Evolutionary conservation across 2,888 invertebrate genomes (phyloP).

Genomic region (Timema podura): DNA sequence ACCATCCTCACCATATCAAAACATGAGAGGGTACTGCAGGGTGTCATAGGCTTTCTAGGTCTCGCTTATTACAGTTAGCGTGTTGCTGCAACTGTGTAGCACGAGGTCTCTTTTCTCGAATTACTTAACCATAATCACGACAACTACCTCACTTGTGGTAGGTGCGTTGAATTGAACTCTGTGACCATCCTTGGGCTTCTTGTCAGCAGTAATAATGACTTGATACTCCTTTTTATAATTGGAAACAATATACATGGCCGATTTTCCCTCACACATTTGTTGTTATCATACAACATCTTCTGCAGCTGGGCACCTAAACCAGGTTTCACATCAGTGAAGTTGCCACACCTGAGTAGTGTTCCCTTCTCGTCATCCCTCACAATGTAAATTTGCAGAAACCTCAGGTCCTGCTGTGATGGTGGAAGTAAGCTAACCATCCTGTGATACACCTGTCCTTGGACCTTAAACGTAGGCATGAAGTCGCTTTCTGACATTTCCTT

Average conservation of each 20-base stretch:
- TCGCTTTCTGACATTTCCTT: too few relatives aligned
- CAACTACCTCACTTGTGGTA: conserved; percentile 25
- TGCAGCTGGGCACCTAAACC: too few relatives aligned
- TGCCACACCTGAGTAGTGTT: too few relatives aligned
- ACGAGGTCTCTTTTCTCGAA: conserved; percentile 35
- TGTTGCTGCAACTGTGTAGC: conserved; percentile 30
- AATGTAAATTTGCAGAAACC: too few relatives aligned
- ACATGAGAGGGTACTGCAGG: too few relatives aligned
- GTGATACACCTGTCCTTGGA: too few relatives aligned
- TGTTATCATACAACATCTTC: background rate
- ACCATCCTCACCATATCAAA: too few relatives aligned
- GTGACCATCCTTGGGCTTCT: background rate
- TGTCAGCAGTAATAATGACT: conserved; percentile 14
- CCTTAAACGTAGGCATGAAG: too few relatives aligned
- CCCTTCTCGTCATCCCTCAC: too few relatives aligned
- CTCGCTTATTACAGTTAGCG: background rate
- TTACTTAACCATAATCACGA: background rate
- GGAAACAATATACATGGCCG: background rate
- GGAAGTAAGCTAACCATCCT: too few relatives aligned
- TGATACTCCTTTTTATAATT: background rate
- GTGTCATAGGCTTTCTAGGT: conserved; percentile 33
- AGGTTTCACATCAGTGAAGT: too few relatives aligned
- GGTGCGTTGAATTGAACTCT: conserved; percentile 22
- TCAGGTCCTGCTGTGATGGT: too few relatives aligned
- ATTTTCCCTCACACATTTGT: conserved; percentile 10